These are phyloP conservation scores for Enchytraeus crypticus DNA, from an alignment of 2,888 invertebrate species.

Conservation along the genomic window DNA sequence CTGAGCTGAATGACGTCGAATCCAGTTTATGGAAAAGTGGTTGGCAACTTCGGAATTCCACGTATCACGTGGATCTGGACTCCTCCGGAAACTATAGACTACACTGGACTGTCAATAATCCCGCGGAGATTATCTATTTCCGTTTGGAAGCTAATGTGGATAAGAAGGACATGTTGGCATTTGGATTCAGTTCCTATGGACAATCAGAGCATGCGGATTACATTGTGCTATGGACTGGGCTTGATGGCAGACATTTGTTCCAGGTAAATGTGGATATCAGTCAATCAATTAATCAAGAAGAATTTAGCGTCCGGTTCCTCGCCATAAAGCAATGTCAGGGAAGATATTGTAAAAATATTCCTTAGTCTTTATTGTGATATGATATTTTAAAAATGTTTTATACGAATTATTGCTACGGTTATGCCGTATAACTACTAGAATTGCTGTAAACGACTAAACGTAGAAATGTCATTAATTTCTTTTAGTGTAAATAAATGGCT, in stretches of 20 bases:
- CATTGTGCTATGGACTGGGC: slow-evolving; percentile 36
- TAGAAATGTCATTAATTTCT: too few relatives aligned
- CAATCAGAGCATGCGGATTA: slow-evolving; percentile 33
- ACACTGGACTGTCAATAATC: slow-evolving; percentile 21
- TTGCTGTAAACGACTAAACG: too few relatives aligned
- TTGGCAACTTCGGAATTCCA: not conserved
- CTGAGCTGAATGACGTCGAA: too few relatives aligned
- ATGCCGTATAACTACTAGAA: too few relatives aligned
- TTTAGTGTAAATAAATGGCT: too few relatives aligned
- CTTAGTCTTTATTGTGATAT: not conserved
- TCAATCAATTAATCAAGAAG: not conserved
- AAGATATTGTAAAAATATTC: not conserved
- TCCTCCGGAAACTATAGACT: slow-evolving; percentile 11
- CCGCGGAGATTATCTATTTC: slow-evolving; percentile 18
- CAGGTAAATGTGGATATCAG: slow-evolving; percentile 25
- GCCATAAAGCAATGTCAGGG: too few relatives aligned
- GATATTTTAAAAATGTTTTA: too few relatives aligned
- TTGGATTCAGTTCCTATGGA: slow-evolving; percentile 35
- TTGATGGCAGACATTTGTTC: slow-evolving; percentile 29
- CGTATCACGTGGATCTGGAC: slow-evolving; percentile 21
- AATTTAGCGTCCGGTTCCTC: too few relatives aligned
- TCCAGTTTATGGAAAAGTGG: too few relatives aligned
- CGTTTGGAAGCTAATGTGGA: slow-evolving; percentile 16
- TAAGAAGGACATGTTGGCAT: slow-evolving; percentile 22
- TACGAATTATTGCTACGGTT: too few relatives aligned